Base-by-base conservation (phyloP, 30 jellyfish, hydroid and myxozoan species). In the Pseudorhiza aurosa region DNA sequence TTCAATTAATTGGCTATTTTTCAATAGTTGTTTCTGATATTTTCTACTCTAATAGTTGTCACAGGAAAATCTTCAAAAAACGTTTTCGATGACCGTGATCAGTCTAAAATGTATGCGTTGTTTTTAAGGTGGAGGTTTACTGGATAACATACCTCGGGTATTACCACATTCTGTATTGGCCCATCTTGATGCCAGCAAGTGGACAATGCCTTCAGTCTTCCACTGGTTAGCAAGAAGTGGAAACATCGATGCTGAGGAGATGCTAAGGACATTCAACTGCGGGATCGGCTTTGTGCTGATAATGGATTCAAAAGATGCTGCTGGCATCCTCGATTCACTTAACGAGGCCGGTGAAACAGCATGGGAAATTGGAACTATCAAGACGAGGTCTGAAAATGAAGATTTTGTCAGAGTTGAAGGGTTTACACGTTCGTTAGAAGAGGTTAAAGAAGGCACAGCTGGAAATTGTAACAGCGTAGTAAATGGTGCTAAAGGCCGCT, bases 61-160 rank as follows among this genome's bases (percentile, higher is more conserved):
- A 22, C 4, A 50, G 29, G 8, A 5, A 5, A 5, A n/a, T n/a
- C n/a, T n/a, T n/a, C n/a, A n/a, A n/a, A n/a, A n/a, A n/a, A n/a
- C n/a, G n/a, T n/a, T n/a, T n/a, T n/a, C n/a, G n/a, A n/a, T n/a
- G n/a, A n/a, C n/a, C n/a, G n/a, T n/a, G n/a, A n/a, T n/a, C n/a
- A n/a, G n/a, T n/a, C n/a, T n/a, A n/a, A n/a, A n/a, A n/a, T n/a
- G n/a, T n/a, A 17, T 68, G 70, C 12, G 17, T 77, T 46, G 0
- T 40, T 45, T 76, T 40, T 24, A 29, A 92, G 98, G 98, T 27
- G 98, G 98, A 29, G 98, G 98, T 7, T 82, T 92, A 56, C 51
- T 81, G 39, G 98, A 92, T 58, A 92, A 92, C 79, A 51, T 92
- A 15, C 98, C 98, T 1, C 88, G 98, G 33, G 88, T 92, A 7